Evolutionary conservation across 2,113 vertebrate species (phyloP), one percentile per base, ranked within the genome.

Genomic region (Lasiurus borealis): DNA sequence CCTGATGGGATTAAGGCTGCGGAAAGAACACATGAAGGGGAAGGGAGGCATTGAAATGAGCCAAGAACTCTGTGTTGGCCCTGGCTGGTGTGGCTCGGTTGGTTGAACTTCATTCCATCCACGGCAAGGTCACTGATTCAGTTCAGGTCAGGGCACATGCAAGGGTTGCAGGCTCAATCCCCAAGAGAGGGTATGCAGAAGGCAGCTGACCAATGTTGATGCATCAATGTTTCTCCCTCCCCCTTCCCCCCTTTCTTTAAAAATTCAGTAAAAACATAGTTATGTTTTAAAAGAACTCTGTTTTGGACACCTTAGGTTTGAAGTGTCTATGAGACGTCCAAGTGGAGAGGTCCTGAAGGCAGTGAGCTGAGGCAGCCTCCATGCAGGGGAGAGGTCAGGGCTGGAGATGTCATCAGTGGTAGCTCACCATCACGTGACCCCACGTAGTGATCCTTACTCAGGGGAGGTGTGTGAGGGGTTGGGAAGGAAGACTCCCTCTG

Each of bases 41-140:
- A 48, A 77, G 34, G 9, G 52, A 94, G 48, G 29, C 12, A 31
- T 86, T 86, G 82, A 91, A 78, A 80, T 66, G 75, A 73, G 92
- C n/a, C 66, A 81, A 69, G 75, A 85, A 76, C 71, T 87, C 77
- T 93, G 25, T 80, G 78, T 52, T 54, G 25, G 27, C 44, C 15
- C 73, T 31, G 73, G 14, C 44, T 8, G 8, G 27, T 18, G 27
- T 48, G 27, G 73, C 27, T 48, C 40, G 46, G 40, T 29, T 75
- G 72, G 23, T 46, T 46, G 23, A 16, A 40, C 13, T 29, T 75
- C 44, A 48, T 18, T 27, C 46, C 73, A 48, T 31, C 48, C 29
- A 31, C 15, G 3, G 73, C 29, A 31, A 76, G 73, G 73, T 76
- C 27, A 10, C 29, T 16, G 25, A 46, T 48, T 18, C 15, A 5